Conservation (phyloP, 2,888 invertebrate genomes). For the Xestia sexstrigata region DNA sequence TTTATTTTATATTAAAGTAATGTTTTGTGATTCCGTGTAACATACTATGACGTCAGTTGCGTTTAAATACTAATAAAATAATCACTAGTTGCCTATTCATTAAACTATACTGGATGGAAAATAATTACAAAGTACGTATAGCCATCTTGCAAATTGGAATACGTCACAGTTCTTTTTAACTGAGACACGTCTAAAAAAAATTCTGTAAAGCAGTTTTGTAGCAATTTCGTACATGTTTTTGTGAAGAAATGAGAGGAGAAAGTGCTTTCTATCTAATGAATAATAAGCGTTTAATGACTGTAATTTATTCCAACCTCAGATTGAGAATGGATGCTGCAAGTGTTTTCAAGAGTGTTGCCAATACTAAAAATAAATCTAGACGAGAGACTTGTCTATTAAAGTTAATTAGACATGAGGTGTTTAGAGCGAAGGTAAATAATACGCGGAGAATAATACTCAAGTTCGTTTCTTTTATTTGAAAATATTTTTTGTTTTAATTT, state of each 20-base stretch:
- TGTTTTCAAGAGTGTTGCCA: conserved; percentile 62
- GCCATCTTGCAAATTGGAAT: conserved; percentile 6
- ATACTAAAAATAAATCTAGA: conserved; percentile 54
- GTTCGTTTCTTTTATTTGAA: conserved; percentile 3
- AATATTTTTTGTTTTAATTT: not conserved
- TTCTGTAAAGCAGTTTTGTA: conserved; percentile 1
- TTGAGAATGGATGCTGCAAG: conserved; percentile 56
- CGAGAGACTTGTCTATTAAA: conserved; percentile 36
- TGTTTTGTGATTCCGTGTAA: not conserved
- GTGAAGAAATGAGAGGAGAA: conserved; percentile 54
- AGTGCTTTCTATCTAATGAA: conserved; percentile 63
- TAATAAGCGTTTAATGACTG: conserved; percentile 58
- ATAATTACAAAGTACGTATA: not conserved
- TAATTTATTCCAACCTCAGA: conserved; percentile 60
- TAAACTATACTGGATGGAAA: not conserved
- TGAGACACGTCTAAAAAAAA: not conserved
- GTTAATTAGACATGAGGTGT: conserved; percentile 39
- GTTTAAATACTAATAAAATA: not conserved
- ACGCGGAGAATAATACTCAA: not conserved
- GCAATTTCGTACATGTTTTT: conserved; percentile 29
- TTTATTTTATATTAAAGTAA: conserved; percentile 11
- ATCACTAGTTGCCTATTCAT: not conserved
- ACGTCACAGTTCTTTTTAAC: not conserved
- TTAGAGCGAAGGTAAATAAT: conserved; percentile 17
- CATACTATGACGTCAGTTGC: conserved; percentile 6